Evolutionary conservation across 2,888 invertebrate genomes (phyloP).

Genomic region (Xiphydria camelus): DNA sequence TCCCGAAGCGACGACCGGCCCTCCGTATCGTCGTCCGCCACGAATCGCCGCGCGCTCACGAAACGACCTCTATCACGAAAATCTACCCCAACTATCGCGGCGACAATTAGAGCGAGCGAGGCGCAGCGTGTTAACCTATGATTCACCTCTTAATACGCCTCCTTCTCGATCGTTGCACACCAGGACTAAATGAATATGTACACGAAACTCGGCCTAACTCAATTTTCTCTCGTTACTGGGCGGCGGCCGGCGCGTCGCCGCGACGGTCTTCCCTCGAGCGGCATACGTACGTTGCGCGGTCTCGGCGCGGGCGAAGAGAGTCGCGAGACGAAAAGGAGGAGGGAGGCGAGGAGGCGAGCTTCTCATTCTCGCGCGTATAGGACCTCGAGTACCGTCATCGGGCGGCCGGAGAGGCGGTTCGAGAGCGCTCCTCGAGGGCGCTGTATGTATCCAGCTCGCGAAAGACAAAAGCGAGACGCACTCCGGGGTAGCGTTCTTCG

Average conservation of each 20-base stretch:
- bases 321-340: not conserved
- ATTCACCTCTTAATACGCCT: constrained; percentile 51
- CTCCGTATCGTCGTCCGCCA: too few species aligned
- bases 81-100: constrained; percentile 38
- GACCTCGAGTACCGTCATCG: too few species aligned
- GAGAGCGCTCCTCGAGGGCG: too few species aligned
- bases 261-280: too few species aligned
- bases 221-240: constrained; percentile 36
- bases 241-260: too few species aligned
- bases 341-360: not conserved
- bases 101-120: constrained; percentile 11
- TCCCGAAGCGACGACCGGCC: too few species aligned
- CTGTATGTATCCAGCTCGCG: too few species aligned
- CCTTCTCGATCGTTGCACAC: constrained; percentile 40
- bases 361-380: not conserved
- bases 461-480: too few species aligned
- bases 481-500: too few species aligned
- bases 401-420: too few species aligned
- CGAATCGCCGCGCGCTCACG: too few species aligned
- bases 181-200: constrained; percentile 51
- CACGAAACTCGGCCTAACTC: constrained; percentile 53
- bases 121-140: constrained; percentile 44
- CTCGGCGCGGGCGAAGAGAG: too few species aligned
- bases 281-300: not conserved
- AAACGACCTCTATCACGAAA: constrained; percentile 32